Evolutionary conservation across 2,797 vertebrate genomes (phyloP), one percentile per base, ranked within the genome.

Genomic region (Acanthurus leucopareius): DNA sequence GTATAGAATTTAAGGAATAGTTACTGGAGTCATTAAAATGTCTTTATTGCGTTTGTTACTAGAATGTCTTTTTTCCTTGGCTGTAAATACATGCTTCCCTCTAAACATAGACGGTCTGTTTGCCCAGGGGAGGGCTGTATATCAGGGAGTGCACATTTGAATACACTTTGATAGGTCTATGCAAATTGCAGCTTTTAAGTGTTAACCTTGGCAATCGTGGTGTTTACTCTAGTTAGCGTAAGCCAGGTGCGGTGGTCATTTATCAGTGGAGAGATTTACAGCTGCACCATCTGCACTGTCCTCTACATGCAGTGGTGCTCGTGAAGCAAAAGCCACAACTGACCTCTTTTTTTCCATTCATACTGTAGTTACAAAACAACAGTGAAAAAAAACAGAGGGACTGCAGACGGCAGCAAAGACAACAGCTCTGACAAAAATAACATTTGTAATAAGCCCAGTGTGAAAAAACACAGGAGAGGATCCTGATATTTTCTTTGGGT

Each of bases 161-260:
- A 90, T 91, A 70, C 59, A 88, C 80, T 83, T 69, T 79, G 75
- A 73, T 77, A 78, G 69, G 75, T 59, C 35, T 71, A 93, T 91
- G 91, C 91, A 94, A 92, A 93, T 89, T 45, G 1, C 4, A 77
- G 57, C 67, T 64, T 86, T 82, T 79, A 92, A 89, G 91, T 92
- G 92, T 91, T 87, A 92, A 88, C 83, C 86, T 82, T 78, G 87
- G 77, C 79, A 79, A 82, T 82, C 20, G 11, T 16, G 17, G 32
- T 91, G 90, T 94, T 93, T 89, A 73, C 72, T 90, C 71, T 80
- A 45, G 77, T 78, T 40, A 61, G 75, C 19, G 1, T 71, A 5
- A 77, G 84, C 87, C 91, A 93, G 93, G 93, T 92, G 91, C 44
- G 19, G 72, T 4, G 64, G 61, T 79, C 77, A 84, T 91, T 88